phyloP scores from a whole-genome alignment of 2,113 vertebrate species.

The Phylloscopus trochiloides region DNA sequence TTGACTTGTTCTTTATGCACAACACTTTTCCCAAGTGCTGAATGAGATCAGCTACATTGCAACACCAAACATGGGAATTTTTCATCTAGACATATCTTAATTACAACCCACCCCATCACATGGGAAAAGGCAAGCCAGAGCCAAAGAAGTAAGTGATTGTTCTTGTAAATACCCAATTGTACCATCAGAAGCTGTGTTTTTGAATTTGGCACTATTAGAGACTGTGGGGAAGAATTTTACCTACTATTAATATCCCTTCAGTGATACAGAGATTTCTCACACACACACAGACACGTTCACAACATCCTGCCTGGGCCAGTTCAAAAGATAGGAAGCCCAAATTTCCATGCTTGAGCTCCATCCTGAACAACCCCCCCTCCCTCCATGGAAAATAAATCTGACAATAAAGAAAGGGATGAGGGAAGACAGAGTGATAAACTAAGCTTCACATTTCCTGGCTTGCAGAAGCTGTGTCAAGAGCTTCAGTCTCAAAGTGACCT shows the following conservation, averaged over 20 bases:
- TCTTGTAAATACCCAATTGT: conserved; percentile 15
- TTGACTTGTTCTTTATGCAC: not conserved
- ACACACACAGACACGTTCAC: not conserved
- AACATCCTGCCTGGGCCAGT: not conserved
- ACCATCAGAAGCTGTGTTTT: not conserved
- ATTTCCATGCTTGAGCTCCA: not conserved
- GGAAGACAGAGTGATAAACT: not conserved
- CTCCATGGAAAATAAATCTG: not conserved
- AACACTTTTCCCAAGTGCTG: not conserved
- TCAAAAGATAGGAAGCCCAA: not conserved
- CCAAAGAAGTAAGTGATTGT: conserved; percentile 41
- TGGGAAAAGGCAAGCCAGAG: conserved; percentile 43
- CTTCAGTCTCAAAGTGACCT: conserved; percentile 1
- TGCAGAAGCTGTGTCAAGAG: not conserved
- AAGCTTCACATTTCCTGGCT: not conserved
- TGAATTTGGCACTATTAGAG: not conserved
- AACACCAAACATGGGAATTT: conserved; percentile 27
- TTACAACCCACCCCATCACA: conserved; percentile 52
- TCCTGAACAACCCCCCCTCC: not conserved
- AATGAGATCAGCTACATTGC: conserved; percentile 43
- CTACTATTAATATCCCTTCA: not conserved
- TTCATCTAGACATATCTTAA: conserved; percentile 29
- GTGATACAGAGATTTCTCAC: not conserved
- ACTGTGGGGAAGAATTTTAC: not conserved
- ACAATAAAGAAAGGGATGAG: not conserved